Evolutionary conservation across 2,113 vertebrate genomes (phyloP), one percentile per base, ranked within the genome.

Genomic region (Falco punctatus): DNA sequence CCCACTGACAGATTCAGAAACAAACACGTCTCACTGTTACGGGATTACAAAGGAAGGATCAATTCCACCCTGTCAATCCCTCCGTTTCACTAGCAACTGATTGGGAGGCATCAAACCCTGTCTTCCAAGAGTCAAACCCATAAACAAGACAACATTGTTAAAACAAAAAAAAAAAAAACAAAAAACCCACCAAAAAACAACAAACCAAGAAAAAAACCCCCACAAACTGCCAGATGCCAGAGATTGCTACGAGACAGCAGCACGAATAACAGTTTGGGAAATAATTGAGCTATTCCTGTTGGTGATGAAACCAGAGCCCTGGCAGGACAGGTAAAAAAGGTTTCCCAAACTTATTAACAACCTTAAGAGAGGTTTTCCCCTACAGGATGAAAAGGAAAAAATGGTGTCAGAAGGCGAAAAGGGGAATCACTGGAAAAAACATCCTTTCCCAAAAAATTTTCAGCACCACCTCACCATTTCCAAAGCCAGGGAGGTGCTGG

Each of bases 31-130:
- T 96, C 33, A 3, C 67, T 80, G 85, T 32, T 80, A 30, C 51
- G 2, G 35, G 38, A 71, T 93, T 71, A 94, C 95, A 96, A 96
- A 95, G 84, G 84, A 33, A 74, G 96, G 95, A 96, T 96, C 96
- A 96, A 95, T 96, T 93, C 90, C 59, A 22, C 18, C 8, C 90
- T 95, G 94, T 96, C 96, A 97, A 94, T 97, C 95, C 86, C 79
- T 62, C 38, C 5, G 11, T 93, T 92, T 90, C 94, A 90, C 95
- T 95, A 94, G 87, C 72, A 1, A 67, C 67, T 88, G 92, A 92
- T 95, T 96, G 71, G 81, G 52, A 30, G 57, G 61, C 79, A 93
- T 95, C 93, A 77, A 73, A 86, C 72, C 55, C 72, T 55, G 55
- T 72, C 96, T 94, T 82, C 62, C 90, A 57, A 27, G 67, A 86